These are phyloP conservation scores for Rhizomys pruinosus DNA, from an alignment of 2,113 vertebrate species.

Conservation along the genomic window DNA sequence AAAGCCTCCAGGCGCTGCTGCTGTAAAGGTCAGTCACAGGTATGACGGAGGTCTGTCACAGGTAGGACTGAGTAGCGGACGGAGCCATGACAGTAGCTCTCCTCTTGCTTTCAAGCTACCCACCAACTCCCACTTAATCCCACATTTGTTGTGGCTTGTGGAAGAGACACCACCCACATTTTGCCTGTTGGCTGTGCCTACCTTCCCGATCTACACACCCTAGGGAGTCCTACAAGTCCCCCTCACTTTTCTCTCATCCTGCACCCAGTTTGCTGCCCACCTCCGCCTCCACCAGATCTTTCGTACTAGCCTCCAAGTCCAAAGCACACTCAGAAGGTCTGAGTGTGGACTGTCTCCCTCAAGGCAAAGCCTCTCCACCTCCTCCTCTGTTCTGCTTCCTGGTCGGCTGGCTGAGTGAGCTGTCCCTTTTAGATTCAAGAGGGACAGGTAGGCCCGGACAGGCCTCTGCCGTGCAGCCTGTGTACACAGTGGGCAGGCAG, in stretches of 20 bases:
- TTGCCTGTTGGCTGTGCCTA: not conserved
- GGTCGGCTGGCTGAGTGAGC: not conserved
- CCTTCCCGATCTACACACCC: not conserved
- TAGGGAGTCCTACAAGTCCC: not conserved
- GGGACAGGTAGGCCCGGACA: not conserved
- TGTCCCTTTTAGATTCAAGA: not conserved
- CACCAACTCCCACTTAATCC: not conserved
- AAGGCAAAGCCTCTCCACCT: not conserved
- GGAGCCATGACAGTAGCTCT: not conserved
- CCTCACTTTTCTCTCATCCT: not conserved
- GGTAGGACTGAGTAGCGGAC: too few relatives aligned
- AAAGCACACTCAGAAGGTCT: not conserved
- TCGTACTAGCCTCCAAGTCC: not conserved
- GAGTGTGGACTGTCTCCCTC: too few relatives aligned
- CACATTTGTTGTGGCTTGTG: not conserved
- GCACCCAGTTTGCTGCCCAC: not conserved
- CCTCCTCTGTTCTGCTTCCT: not conserved
- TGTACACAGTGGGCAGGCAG: too few relatives aligned
- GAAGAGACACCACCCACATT: not conserved
- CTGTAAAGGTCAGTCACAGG: constrained; percentile 2
- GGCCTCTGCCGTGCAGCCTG: not conserved
- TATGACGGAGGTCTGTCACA: not conserved
- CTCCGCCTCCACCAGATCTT: not conserved
- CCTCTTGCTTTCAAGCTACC: not conserved
- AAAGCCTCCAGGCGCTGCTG: not conserved